These are phyloP conservation scores for Furcula furcula DNA, from an alignment of 2,888 invertebrate species.

Conservation along the genomic window DNA sequence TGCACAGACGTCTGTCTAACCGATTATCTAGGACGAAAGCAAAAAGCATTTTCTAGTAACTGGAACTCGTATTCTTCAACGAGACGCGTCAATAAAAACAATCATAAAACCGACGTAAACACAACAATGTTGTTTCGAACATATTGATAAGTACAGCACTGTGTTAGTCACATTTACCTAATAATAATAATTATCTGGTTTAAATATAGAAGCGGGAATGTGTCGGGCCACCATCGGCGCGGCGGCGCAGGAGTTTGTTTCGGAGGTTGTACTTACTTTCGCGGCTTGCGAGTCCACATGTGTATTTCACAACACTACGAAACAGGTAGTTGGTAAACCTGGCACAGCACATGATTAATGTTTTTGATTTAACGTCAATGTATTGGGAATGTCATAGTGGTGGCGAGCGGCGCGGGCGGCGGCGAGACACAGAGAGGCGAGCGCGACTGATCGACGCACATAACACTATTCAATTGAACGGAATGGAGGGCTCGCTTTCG, in stretches of 20 bases:
- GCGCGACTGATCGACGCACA: constrained; percentile 58
- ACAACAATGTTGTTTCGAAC: constrained; percentile 25
- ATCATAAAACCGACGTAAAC: constrained; percentile 21
- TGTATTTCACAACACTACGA: constrained; percentile 75
- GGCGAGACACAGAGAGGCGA: constrained; percentile 35
- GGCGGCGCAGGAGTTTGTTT: constrained; percentile 4
- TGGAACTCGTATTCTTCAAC: constrained; percentile 15
- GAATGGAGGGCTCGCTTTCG: constrained; percentile 41
- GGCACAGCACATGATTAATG: constrained; percentile 70
- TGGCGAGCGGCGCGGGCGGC: constrained; percentile 35
- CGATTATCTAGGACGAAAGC: constrained; percentile 9
- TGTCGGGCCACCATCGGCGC: too few relatives aligned
- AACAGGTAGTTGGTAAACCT: constrained; percentile 70
- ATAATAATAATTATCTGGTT: constrained; percentile 36
- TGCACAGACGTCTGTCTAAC: constrained; percentile 8
- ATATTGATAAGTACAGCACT: constrained; percentile 35
- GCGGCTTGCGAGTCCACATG: constrained; percentile 72
- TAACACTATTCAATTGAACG: constrained; percentile 61
- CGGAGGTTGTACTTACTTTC: constrained; percentile 62
- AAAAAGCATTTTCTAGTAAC: constrained; percentile 11
- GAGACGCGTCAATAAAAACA: constrained; percentile 17
- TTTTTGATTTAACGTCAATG: constrained; percentile 48
- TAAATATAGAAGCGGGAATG: constrained; percentile 43
- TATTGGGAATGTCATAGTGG: constrained; percentile 62
- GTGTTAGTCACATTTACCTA: constrained; percentile 21